Evolutionary conservation across 2,888 invertebrate species (phyloP).

Genomic region (Athalia cordata): DNA sequence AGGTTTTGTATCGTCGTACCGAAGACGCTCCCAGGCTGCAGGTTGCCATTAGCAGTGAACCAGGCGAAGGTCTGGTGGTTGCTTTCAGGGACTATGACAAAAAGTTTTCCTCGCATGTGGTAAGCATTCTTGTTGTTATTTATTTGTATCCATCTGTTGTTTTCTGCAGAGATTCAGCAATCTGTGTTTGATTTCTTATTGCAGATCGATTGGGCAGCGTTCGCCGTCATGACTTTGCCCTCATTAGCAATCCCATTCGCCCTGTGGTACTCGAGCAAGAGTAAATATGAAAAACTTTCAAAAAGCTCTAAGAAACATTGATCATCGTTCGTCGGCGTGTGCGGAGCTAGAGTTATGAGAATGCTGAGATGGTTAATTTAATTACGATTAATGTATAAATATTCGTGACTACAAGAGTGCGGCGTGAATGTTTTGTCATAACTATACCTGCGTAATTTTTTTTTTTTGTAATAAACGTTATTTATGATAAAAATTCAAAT

Average conservation of each 20-base stretch:
- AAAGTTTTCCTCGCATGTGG: conserved; percentile 96
- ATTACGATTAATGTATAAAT: conserved; percentile 35
- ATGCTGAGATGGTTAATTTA: conserved; percentile 34
- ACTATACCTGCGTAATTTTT: conserved; percentile 28
- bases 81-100: conserved; percentile 95
- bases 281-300: conserved; percentile 90
- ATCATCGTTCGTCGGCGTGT: conserved; percentile 40
- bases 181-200: conserved; percentile 53
- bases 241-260: conserved; percentile 95
- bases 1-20: conserved; percentile 89
- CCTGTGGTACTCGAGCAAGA: conserved; percentile 96
- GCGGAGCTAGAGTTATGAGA: conserved; percentile 29
- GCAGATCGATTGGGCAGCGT: conserved; percentile 94
- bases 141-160: background rate
- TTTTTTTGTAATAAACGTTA: conserved; percentile 68
- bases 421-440: conserved; percentile 62
- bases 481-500: conserved; percentile 58
- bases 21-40: conserved; percentile 86
- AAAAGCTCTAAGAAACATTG: conserved; percentile 81
- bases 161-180: background rate
- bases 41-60: conserved; percentile 85
- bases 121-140: conserved; percentile 66
- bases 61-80: conserved; percentile 96
- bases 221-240: conserved; percentile 96
- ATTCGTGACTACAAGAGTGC: conserved; percentile 57